Base-by-base conservation (phyloP, 2,113 vertebrate species). In the Strix uralensis region DNA sequence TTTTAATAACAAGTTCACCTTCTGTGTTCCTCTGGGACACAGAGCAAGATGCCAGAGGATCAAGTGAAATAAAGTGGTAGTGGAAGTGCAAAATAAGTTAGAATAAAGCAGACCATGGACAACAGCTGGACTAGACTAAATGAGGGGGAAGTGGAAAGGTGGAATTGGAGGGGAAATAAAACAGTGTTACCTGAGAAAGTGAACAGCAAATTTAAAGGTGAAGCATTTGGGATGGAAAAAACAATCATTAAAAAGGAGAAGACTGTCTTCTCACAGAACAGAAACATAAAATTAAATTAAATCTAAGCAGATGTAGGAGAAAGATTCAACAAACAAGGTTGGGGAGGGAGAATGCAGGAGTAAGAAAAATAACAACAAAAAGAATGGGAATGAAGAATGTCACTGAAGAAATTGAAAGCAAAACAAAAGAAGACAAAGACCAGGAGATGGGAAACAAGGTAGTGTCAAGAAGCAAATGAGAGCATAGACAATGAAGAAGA, bases 301-400 rank as follows among this genome's bases (percentile, higher is more conserved):
- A 9, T 54, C 46, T 90, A 42, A 70, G 57, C 55, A 82, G 11
- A 20, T 27, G 6, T 27, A 59, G 32, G 29, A 75, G 30, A 88
- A 92, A 71, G 44, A 30, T 55, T 81, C 17, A 79, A 23, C 13
- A 75, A 79, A 46, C 0, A 51, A 47, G 20, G 5, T 6, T 3
- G 10, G 0, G 0, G 10, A 3, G 6, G 52, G 18, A 79, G 13
- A 63, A 58, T 2, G 4, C 5, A 73, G 5, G 10, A 47, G 2
- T 47, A 69, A 85, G 59, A 65, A 87, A 36, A 46, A 14, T 32
- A 71, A n/a, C 9, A 70, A n/a, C 4, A 58, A 29, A 74, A 86
- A 46, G 13, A 44, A 5, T 42, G 10, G 13, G 25, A 90, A 71
- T 55, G 2, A 85, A 51, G 36, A 69, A 63, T 3, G 2, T 32